These are phyloP conservation scores for Graptemys geographica DNA, from an alignment of 2,797 vertebrate species.

Conservation along the genomic window DNA sequence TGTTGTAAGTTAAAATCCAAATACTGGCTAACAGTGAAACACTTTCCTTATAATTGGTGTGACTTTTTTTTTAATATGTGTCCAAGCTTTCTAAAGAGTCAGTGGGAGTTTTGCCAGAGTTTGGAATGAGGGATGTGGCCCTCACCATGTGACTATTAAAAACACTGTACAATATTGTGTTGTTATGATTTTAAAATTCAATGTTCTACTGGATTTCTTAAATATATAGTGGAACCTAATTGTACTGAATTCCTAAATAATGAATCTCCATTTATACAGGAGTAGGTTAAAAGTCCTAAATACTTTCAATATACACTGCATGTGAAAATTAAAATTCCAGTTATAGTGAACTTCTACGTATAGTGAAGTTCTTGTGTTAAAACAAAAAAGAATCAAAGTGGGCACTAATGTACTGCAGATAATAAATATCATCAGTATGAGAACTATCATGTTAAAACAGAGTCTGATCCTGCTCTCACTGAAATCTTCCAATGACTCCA, in stretches of 20 bases:
- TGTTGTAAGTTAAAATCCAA: slow-evolving; percentile 3
- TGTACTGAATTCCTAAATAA: slow-evolving; percentile 28
- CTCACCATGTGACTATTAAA: slow-evolving; percentile 36
- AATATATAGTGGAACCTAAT: background rate
- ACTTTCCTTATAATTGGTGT: slow-evolving; percentile 16
- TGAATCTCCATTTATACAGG: background rate
- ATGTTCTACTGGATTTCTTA: slow-evolving; percentile 7
- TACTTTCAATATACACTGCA: background rate
- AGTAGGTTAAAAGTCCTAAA: background rate
- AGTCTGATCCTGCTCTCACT: slow-evolving; percentile 62
- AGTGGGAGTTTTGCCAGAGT: slow-evolving; percentile 28
- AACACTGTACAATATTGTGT: background rate
- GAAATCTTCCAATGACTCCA: background rate
- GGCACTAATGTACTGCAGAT: slow-evolving; percentile 20
- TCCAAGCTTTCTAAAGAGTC: background rate
- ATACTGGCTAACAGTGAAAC: background rate
- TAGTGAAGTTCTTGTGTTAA: background rate
- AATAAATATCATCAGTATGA: slow-evolving; percentile 49
- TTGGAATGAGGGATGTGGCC: slow-evolving; percentile 31
- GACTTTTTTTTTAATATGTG: slow-evolving; percentile 12
- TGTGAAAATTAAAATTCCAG: slow-evolving; percentile 11
- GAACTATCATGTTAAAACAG: slow-evolving; percentile 56
- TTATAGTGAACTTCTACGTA: background rate
- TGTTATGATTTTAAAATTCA: slow-evolving; percentile 54
- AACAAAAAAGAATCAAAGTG: background rate